Conservation (phyloP, 2,888 invertebrate species). For the Trichacis sp. region DNA sequence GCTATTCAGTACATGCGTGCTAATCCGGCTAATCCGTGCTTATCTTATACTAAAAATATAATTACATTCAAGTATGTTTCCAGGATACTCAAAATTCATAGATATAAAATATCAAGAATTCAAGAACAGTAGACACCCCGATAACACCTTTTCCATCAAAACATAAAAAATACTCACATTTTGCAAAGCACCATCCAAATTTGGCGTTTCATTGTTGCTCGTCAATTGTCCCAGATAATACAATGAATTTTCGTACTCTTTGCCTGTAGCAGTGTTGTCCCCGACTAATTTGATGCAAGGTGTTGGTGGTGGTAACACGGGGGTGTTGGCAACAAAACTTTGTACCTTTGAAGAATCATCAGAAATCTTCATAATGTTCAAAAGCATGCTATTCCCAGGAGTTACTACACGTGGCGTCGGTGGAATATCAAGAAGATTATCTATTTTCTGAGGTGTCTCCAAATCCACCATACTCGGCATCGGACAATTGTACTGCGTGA, state of each 20-base stretch:
- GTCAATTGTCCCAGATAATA: slow-evolving; percentile 51
- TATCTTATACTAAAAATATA: too few species aligned
- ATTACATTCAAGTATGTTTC: too few species aligned
- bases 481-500: slow-evolving; percentile 34
- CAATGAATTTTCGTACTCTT: slow-evolving; percentile 47
- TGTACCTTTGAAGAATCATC: slow-evolving; percentile 55
- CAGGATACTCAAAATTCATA: too few species aligned
- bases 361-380: slow-evolving; percentile 47
- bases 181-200: slow-evolving; percentile 13
- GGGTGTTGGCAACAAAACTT: slow-evolving; percentile 57
- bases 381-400: slow-evolving; percentile 53
- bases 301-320: slow-evolving; percentile 62
- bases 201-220: neutral
- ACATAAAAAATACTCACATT: too few species aligned
- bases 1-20: too few species aligned
- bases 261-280: slow-evolving; percentile 7
- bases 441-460: slow-evolving; percentile 61
- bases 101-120: too few species aligned
- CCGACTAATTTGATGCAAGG: slow-evolving; percentile 56
- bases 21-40: too few species aligned
- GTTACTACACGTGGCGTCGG: slow-evolving; percentile 61
- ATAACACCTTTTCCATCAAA: too few species aligned
- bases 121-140: too few species aligned
- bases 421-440: slow-evolving; percentile 51
- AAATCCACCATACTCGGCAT: slow-evolving; percentile 51